Evolutionary conservation across 2,888 invertebrate genomes (phyloP).

Genomic region (Spisula subtruncata): DNA sequence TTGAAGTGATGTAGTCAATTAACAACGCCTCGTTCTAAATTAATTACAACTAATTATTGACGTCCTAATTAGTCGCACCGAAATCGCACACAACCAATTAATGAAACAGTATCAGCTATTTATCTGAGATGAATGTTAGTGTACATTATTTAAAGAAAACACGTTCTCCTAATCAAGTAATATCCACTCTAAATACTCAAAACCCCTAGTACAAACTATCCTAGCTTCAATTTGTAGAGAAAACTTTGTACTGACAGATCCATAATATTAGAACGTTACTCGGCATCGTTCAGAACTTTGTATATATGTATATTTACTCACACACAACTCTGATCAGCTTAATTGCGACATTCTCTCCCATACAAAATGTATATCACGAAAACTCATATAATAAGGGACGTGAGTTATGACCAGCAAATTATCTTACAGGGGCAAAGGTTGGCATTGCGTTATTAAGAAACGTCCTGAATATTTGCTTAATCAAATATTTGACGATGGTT

Average conservation of each 20-base stretch:
- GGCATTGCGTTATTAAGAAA: constrained; percentile 4
- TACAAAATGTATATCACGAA: constrained; percentile 3
- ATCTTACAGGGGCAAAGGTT: background rate
- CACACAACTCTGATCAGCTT: background rate
- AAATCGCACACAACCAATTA: background rate
- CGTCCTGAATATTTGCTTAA: background rate
- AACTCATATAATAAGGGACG: background rate
- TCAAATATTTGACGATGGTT: background rate
- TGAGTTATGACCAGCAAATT: constrained; percentile 8
- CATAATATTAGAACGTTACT: background rate
- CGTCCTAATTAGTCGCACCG: background rate
- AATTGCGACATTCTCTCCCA: background rate
- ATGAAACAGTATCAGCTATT: background rate
- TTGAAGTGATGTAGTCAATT: background rate
- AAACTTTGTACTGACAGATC: background rate
- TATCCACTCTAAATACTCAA: background rate
- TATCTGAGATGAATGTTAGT: background rate
- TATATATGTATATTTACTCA: background rate
- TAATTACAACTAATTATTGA: background rate
- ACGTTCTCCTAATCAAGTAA: background rate
- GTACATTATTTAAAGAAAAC: background rate
- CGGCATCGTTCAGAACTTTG: background rate
- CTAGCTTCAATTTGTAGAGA: background rate
- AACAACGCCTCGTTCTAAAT: background rate
- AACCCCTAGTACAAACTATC: background rate